Base-by-base conservation (phyloP, 1,140 invertebrate genomes). In the Telenomus remus region DNA sequence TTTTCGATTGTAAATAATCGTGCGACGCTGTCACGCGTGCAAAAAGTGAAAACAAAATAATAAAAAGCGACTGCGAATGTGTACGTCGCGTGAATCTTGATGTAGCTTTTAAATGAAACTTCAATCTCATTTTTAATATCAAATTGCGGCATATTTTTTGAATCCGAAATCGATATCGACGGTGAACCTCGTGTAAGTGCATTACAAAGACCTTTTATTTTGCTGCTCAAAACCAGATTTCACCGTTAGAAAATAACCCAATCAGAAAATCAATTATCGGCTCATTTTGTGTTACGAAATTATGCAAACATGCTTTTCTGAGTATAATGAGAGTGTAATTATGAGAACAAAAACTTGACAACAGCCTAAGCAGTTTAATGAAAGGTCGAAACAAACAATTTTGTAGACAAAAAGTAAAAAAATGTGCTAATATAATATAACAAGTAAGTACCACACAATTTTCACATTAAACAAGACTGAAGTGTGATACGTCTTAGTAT, bases 401-500 rank as follows among this genome's bases (percentile, higher is more conserved):
- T 11, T 61, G 13, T 64, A 55, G 54, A 73, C 13, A n/a, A 39
- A 73, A 44, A 56, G 64, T 42, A 33, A 53, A n/a, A n/a, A n/a
- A n/a, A n/a, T n/a, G n/a, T 16, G 34, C n/a, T 11, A 60, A 44
- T 13, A 2, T 2, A 44, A 13, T 1, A 4, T 13, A 13, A 44
- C 11, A 74, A 47, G 65, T 43, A 13, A 54, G 33, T 15, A 68
- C 19, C 50, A 66, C 61, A 68, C 63, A 46, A 75, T 57, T 68
- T 69, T 75, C n/a, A 47, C 43, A 68, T 69, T 57, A 35, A 1
- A 64, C 71, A 76, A 76, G 72, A 76, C 72, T 76, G 72, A 76
- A 64, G 72, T 70, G 60, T 69, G 72, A 76, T 76, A 69, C 53
- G 65, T 76, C 59, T 19, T 57, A 69, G 19, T 27, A 64, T 54